Evolutionary conservation across 2,113 vertebrate genomes (phyloP).

Genomic region (Pteruthius melanotis): DNA sequence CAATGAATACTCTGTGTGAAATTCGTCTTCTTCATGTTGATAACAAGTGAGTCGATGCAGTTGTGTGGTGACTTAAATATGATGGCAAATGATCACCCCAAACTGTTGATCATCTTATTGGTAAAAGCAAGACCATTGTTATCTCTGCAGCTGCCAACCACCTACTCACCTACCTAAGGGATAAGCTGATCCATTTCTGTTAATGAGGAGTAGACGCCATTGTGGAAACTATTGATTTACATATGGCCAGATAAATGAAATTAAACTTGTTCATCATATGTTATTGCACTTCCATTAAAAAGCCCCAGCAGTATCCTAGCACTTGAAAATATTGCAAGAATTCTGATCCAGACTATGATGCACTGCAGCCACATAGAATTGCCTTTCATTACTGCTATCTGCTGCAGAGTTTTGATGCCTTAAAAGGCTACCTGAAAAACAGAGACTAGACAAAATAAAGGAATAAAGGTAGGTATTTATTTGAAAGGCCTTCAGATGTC

Average conservation of each 20-base stretch:
- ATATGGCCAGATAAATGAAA: neutral
- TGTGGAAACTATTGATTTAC: neutral
- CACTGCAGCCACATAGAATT: neutral
- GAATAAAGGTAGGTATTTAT: too few species aligned
- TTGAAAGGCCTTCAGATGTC: too few species aligned
- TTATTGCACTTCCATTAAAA: neutral
- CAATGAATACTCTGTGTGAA: neutral
- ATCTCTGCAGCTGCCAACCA: neutral
- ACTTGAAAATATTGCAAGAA: neutral
- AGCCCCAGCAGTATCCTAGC: neutral
- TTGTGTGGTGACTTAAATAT: neutral
- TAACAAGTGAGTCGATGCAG: neutral
- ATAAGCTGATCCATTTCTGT: neutral
- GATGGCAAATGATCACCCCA: neutral
- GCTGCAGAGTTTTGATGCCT: neutral
- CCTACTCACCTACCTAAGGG: neutral
- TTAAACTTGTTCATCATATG: neutral
- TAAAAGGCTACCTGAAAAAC: too few species aligned
- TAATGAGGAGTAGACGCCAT: neutral
- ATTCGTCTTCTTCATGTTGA: neutral
- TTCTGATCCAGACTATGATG: neutral
- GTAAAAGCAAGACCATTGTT: neutral
- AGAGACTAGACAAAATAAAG: too few species aligned
- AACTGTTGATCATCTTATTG: neutral
- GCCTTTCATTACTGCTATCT: neutral